Conservation (phyloP, 2,113 vertebrate genomes). For the Hippocampus barbouri region DNA sequence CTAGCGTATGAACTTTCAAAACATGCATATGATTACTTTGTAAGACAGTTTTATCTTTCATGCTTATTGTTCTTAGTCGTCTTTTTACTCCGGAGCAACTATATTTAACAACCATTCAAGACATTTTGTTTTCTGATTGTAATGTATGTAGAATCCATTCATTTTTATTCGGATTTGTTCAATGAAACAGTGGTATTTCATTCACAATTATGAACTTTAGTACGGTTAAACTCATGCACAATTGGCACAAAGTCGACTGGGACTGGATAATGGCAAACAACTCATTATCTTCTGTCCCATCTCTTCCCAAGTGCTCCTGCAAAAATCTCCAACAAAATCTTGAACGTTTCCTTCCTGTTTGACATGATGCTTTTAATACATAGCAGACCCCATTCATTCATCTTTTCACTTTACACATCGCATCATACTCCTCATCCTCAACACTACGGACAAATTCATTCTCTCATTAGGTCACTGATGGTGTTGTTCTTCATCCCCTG, state of each 20-base stretch:
- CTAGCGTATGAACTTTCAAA: not conserved
- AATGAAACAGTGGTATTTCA: not conserved
- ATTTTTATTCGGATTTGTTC: not conserved
- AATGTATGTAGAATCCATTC: not conserved
- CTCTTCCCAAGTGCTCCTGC: constrained; percentile 19
- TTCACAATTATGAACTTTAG: constrained; percentile 1
- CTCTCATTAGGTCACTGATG: no score
- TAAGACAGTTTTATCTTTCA: not conserved
- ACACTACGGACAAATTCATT: no score
- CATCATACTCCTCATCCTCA: no score
- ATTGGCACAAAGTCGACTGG: constrained; percentile 23
- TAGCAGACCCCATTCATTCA: not conserved
- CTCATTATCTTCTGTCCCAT: constrained; percentile 53
- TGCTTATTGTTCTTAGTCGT: not conserved
- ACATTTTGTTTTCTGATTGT: not conserved
- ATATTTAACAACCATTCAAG: not conserved
- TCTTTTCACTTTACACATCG: not conserved
- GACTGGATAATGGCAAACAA: constrained; percentile 43
- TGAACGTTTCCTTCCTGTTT: constrained; percentile 58
- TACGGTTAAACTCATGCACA: constrained; percentile 27
- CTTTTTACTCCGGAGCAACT: not conserved
- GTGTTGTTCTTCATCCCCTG: no score
- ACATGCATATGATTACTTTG: not conserved
- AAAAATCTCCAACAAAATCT: constrained; percentile 28
- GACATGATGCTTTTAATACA: not conserved